A percentile compares a stretch with the other conserved stretches of the same genome.
Conservation (phyloP, 2,797 vertebrate genomes). For the Spinus pinus region DNA sequence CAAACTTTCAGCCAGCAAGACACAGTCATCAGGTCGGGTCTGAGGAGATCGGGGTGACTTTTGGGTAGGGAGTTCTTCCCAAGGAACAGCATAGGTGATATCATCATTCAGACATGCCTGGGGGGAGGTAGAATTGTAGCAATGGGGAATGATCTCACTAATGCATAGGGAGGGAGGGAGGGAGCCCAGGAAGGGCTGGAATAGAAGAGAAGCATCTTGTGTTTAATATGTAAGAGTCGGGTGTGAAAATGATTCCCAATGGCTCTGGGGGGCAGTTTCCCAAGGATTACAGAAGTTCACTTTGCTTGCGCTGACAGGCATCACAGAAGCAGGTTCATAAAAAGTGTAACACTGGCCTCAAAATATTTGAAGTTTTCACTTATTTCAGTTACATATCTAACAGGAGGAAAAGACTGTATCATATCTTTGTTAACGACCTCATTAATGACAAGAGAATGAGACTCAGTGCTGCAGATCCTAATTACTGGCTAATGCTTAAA, state of each 20-base stretch:
- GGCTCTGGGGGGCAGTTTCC: background rate
- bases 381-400: background rate
- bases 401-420: background rate
- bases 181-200: background rate
- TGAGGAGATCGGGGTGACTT: background rate
- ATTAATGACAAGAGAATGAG: background rate
- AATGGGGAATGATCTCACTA: background rate
- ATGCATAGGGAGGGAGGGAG: background rate
- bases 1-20: background rate
- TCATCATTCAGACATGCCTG: background rate
- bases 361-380: background rate
- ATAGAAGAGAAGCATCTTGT: background rate
- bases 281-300: background rate
- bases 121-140: background rate
- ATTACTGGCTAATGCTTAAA: constrained; percentile 10
- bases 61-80: background rate
- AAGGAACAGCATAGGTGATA: background rate
- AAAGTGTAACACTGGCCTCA: background rate
- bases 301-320: background rate
- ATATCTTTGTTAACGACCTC: background rate
- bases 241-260: background rate
- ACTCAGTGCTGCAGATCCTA: background rate
- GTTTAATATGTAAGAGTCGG: background rate
- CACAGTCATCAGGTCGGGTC: background rate
- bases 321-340: background rate